Evolutionary conservation across 2,797 vertebrate genomes (phyloP), one percentile per base, ranked within the genome.

Genomic region (Fratercula arctica): DNA sequence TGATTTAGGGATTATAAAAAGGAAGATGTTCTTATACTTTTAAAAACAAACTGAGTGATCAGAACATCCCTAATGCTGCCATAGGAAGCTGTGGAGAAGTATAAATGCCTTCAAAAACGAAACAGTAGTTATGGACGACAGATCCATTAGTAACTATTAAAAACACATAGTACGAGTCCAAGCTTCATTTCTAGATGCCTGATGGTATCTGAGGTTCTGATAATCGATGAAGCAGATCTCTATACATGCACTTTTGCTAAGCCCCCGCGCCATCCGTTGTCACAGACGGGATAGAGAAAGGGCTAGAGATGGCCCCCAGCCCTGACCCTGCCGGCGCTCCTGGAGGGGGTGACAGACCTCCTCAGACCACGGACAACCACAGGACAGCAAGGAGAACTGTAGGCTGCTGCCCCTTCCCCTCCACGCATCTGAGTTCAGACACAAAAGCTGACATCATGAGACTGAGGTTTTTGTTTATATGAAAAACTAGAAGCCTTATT

Each of bases 361-460:
- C 31, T 31, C 79, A 50, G 41, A 31, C 35, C 73, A 51, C 16
- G 53, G 29, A 50, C 26, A 37, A 37, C 41, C 57, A 45, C 53
- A 21, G 19, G n/a, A 35, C 15, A 80, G 33, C 25, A 12, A 64
- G 69, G n/a, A 81, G 23, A 45, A 60, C 25, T 0, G 0, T 0
- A n/a, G 57, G 46, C 41, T 67, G 60, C 72, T 77, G 37, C 43
- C 45, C 28, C 31, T 17, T 43, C 26, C 43, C 31, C 68, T 69
- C 50, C 51, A 28, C 29, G 12, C 24, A 25, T 3, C 41, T 6
- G 33, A 53, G 51, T 23, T 76, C 50, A 25, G 26, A 60, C 64
- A 50, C 46, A 54, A 45, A 77, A 31, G 3, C 25, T 19, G 14
- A 48, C 12, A 88, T 54, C 15, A 3, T 0, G 4, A 84, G 61